Evolutionary conservation across 2,888 invertebrate species (phyloP).

Genomic region (Chromoteleia sp.): DNA sequence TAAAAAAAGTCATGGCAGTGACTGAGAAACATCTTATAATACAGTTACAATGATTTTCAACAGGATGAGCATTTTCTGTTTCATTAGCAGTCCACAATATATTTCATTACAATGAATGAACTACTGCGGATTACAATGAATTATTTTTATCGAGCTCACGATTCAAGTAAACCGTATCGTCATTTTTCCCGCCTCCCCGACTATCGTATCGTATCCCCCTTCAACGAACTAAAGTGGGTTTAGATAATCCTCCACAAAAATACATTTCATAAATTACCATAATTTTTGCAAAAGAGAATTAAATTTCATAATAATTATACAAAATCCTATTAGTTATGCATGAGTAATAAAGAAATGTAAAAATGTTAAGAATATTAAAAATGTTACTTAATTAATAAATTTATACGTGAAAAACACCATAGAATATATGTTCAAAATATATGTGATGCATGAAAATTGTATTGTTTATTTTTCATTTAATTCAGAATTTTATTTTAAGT

Average conservation of each 20-base stretch:
- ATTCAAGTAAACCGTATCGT: conserved; percentile 52
- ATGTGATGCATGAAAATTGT: not conserved
- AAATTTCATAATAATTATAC: conserved; percentile 17
- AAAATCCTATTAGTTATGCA: too few species aligned
- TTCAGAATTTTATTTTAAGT: conserved; percentile 16
- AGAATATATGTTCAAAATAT: not conserved
- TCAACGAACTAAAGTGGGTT: conserved; percentile 50
- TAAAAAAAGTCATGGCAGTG: conserved; percentile 16
- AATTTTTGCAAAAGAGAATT: conserved; percentile 33
- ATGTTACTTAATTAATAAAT: not conserved
- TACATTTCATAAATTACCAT: conserved; percentile 37
- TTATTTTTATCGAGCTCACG: conserved; percentile 60
- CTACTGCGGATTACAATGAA: conserved; percentile 48
- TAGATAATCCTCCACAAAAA: conserved; percentile 43
- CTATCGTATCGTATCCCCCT: conserved; percentile 47
- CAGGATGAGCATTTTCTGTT: conserved; percentile 42
- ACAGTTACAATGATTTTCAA: conserved; percentile 24
- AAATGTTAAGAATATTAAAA: not conserved
- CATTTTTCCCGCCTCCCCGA: conserved; percentile 57
- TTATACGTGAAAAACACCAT: not conserved
- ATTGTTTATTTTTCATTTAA: conserved; percentile 10
- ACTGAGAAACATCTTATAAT: conserved; percentile 20
- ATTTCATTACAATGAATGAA: conserved; percentile 49
- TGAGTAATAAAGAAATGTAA: not conserved
- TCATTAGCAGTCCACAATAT: conserved; percentile 54